Conservation (phyloP, 2,888 invertebrate species). For the Pachycephus smyrnensis region DNA sequence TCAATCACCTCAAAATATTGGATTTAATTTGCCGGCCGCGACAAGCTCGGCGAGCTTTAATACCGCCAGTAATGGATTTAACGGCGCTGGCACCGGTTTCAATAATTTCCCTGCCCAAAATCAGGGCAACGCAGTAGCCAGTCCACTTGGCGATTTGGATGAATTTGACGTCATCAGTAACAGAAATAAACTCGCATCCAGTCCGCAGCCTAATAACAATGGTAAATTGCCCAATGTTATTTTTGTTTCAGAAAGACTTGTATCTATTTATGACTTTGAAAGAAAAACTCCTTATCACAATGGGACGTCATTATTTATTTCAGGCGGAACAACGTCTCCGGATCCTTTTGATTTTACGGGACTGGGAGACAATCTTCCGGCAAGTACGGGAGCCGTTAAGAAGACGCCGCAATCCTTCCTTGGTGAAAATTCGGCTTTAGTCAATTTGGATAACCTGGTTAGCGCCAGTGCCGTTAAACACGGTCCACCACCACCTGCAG, state of each 20-base stretch:
- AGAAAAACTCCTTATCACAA: neutral
- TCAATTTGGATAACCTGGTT: constrained; percentile 97
- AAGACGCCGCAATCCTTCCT: constrained; percentile 97
- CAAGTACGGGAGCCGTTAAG: constrained; percentile 74
- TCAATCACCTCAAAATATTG: constrained; percentile 56
- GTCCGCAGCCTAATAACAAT: constrained; percentile 58
- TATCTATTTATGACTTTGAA: constrained; percentile 17
- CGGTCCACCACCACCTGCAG: constrained; percentile 67
- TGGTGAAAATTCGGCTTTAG: constrained; percentile 95
- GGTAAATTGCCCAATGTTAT: constrained; percentile 41
- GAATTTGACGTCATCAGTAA: constrained; percentile 90
- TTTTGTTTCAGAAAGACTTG: constrained; percentile 18
- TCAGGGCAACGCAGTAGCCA: constrained; percentile 47
- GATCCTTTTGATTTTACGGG: constrained; percentile 81
- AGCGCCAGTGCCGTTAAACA: constrained; percentile 68
- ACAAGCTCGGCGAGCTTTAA: constrained; percentile 39
- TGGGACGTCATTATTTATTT: constrained; percentile 18
- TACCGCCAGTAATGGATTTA: constrained; percentile 59
- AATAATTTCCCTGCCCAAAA: constrained; percentile 52
- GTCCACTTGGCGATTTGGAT: constrained; percentile 80
- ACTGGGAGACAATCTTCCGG: constrained; percentile 71
- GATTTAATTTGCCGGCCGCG: constrained; percentile 54
- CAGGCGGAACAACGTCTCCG: constrained; percentile 65
- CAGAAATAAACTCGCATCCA: constrained; percentile 71
- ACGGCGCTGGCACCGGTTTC: constrained; percentile 51